Evolutionary conservation across 2,797 vertebrate genomes (phyloP).

Genomic region (Geotrypetes seraphini): DNA sequence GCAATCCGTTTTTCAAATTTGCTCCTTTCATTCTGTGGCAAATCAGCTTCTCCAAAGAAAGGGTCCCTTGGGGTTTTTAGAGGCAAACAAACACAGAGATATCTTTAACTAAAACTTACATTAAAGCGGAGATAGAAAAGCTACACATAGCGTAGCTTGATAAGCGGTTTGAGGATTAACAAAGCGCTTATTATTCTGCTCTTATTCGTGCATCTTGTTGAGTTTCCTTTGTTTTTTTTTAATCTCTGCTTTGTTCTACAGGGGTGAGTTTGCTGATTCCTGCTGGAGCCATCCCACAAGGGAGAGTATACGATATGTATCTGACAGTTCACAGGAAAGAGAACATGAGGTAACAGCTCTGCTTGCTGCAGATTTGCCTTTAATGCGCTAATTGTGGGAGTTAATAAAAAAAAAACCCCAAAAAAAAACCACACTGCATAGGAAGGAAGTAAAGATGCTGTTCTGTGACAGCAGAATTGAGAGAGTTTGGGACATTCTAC

Average conservation of each 20-base stretch:
- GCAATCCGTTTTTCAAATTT: too few species aligned
- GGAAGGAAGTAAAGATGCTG: not conserved
- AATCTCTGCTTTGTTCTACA: constrained; percentile 46
- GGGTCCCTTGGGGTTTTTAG: too few species aligned
- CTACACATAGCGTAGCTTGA: too few species aligned
- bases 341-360: constrained; percentile 77
- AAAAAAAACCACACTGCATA: not conserved
- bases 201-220: too few species aligned
- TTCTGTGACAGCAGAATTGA: not conserved
- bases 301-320: constrained; percentile 95
- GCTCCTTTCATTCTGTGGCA: too few species aligned
- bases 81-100: too few species aligned
- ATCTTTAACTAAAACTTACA: too few species aligned
- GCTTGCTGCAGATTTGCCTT: constrained; percentile 11
- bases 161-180: too few species aligned
- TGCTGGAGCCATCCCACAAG: constrained; percentile 89
- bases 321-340: constrained; percentile 97
- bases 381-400: not conserved
- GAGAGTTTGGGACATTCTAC: not conserved
- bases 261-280: constrained; percentile 94
- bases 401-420: constrained; percentile 1
- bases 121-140: too few species aligned
- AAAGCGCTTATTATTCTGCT: too few species aligned
- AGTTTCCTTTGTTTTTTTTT: constrained; percentile 17
- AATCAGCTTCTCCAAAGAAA: too few species aligned